Evolutionary conservation across 2,797 vertebrate species (phyloP), one percentile per base, ranked within the genome.

Genomic region (Presbytis comata): DNA sequence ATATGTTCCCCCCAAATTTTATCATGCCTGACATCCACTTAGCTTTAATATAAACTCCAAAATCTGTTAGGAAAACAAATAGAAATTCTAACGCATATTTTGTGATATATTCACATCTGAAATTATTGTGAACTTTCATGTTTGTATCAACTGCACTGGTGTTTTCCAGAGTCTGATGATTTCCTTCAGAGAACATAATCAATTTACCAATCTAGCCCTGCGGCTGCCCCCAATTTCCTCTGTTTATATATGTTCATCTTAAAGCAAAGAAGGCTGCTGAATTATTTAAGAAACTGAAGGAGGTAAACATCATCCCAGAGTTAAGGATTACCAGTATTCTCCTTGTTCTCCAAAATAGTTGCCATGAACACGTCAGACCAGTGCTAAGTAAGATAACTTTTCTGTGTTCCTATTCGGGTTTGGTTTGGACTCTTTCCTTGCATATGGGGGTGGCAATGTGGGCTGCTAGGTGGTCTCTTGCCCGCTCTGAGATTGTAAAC

Each of bases 11-110:
- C 95, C 93, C 89, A 97, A 98, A 98, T 97, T 98, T 97, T 94
- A 93, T 91, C 28, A 46, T 96, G 61, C 95, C 95, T 92, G 92
- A 95, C 97, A 92, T 94, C 98, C 97, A 79, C 97, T 98, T 98
- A 87, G 84, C 89, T 87, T 98, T 98, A 97, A 95, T 97, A 97
- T 96, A 98, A 98, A 91, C 97, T 97, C 97, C 82, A 53, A 98
- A 98, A 98, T 98, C 96, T 96, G 92, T 95, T 98, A 95, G 87
- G 89, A 98, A 98, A 98, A 98, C 97, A 97, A 97, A 98, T 96
- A 97, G 96, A 97, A 97, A 97, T 91, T 86, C 96, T 97, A 93
- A 98, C 95, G 92, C 94, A 46, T 95, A 82, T 95, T 98, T 96
- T 84, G 93, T 22, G 6, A 80, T 97, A 26, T 97, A 95, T 98